Base-by-base conservation (phyloP, 2,797 vertebrate genomes). In the Saxicola maurus region DNA sequence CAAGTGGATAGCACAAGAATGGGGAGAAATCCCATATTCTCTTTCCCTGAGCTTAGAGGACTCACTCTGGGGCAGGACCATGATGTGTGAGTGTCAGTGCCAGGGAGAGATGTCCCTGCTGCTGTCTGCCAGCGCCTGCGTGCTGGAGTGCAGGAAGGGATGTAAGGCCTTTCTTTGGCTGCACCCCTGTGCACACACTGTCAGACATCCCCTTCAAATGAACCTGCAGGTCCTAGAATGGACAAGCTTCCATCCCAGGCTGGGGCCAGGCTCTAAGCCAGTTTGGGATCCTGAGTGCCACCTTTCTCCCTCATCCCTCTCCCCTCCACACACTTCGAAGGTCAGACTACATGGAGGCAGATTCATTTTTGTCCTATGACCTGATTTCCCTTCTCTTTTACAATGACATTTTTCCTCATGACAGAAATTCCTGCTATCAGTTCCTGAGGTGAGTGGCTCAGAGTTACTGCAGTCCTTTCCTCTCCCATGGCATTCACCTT, bases 81-180 rank as follows among this genome's bases (percentile, higher is more conserved):
- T 35, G 21, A 27, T 74, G 27, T 1, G 2, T 24, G n/a, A 76
- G 7, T 28, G 25, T 42, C 71, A 76, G 53, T 60, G 68, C 18
- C 48, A 59, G 18, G 33, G 14, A 1, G 5, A 78, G 37, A 42
- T 0, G 0, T 52, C 46, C 64, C 56, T 35, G n/a, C 60, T 76
- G 40, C 68, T 73, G 52, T 31, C 14, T 46, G 30, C 24, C 24
- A 62, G 23, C 0, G 0, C 28, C 43, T 67, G 28, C 0, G 0
- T 61, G 23, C 73, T 21, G 31, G 13, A 11, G 7, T 48, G 33
- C 2, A 2, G 48, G 49, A 68, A 62, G 11, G 18, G 40, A 33
- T 69, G 55, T 7, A 2, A 53, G 33, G 37, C 33, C 35, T 78
- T 86, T 72, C 42, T 43, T 7, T 43, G 71, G 43, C 20, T 73